Evolutionary conservation across 2,888 invertebrate genomes (phyloP), one percentile per base, ranked within the genome.

Genomic region (Pseudococcus longispinus): DNA sequence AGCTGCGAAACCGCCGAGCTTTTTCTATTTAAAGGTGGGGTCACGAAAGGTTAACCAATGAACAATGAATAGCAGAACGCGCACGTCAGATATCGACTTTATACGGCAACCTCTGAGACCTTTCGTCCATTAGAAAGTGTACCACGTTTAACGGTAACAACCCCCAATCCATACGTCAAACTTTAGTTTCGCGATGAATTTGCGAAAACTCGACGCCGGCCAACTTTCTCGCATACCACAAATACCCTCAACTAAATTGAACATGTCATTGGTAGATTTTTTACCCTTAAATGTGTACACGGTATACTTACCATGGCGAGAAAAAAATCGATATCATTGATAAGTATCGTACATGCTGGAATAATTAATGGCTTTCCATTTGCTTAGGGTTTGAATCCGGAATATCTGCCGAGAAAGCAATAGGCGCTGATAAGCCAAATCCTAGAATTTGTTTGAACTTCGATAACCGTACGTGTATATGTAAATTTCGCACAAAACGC

Each of bases 1-100:
- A 29, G 23, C 77, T 18, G 26, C 46, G 74, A 26, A 23, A 42
- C 18, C 85, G 85, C 26, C 37, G 65, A 84, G 55, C 84, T 84
- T 84, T 84, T 84, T 84, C 84, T 84, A 84, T 84, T 84, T 86
- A 86, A 86, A 86, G 86, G 86, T 86, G 86, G 86, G 86, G 77
- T 86, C 86, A 86, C 86, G 80, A 86, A 86, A 86, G 86, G 86
- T 86, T 86, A 86, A 86, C 86, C 86, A 86, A 86, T 86, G 86
- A 86, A 86, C 86, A 86, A 86, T 86, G 86, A 77, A 86, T 86
- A 77, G 74, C 46, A 77, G 86, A 32, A 55, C 86, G 86, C 86
- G 86, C 86, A 86, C 86, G 86, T 86, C 86, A 86, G 80, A 86
- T 86, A 86, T 86, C 86, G 86, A 86, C 86, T 86, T 46, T 55